Conservation (phyloP, 2,888 invertebrate genomes). For the Hipparchia sbordonii region DNA sequence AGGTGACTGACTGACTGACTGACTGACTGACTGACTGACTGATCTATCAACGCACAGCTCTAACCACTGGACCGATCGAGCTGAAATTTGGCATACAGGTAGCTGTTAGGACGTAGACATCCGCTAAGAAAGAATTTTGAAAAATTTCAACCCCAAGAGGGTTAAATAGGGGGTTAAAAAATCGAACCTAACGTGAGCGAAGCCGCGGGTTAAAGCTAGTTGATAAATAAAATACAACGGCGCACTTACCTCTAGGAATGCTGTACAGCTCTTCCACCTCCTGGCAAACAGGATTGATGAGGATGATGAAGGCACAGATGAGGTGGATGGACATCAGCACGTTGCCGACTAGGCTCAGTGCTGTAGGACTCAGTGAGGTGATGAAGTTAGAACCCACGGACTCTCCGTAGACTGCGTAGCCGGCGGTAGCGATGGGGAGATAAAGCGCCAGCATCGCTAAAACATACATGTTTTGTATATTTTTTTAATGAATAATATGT, state of each 20-base stretch:
- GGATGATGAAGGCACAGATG: constrained; percentile 86
- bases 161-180: too few relatives aligned
- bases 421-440: constrained; percentile 83
- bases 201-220: too few relatives aligned
- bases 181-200: too few relatives aligned
- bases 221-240: too few relatives aligned
- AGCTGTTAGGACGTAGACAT: too few relatives aligned
- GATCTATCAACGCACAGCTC: too few relatives aligned
- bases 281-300: constrained; percentile 88
- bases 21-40: too few relatives aligned
- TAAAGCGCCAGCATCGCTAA: constrained; percentile 82
- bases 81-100: too few relatives aligned
- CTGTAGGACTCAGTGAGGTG: constrained; percentile 77
- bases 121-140: too few relatives aligned
- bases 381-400: constrained; percentile 83
- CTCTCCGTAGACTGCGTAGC: constrained; percentile 86
- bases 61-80: too few relatives aligned
- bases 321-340: constrained; percentile 86
- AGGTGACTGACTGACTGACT: too few relatives aligned
- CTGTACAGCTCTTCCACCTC: constrained; percentile 86
- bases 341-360: constrained; percentile 82
- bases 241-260: constrained; percentile 81
- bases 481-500: neutral
- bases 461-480: neutral
- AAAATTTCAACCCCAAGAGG: too few relatives aligned